These are phyloP conservation scores for Cyprinus carpio DNA, from an alignment of 2,113 vertebrate genomes.

Conservation along the genomic window DNA sequence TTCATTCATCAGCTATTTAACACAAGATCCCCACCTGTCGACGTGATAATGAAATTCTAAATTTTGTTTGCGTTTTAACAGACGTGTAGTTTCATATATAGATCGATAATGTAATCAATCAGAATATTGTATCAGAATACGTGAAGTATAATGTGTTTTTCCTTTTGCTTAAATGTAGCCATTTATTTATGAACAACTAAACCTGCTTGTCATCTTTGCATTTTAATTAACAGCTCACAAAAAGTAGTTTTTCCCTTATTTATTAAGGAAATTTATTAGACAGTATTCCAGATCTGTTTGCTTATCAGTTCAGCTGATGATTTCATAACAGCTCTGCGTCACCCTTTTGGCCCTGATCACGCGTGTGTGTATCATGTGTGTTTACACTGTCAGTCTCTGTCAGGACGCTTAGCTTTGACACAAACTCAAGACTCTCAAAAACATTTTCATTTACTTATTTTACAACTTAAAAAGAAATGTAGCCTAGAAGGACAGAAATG, in stretches of 20 bases:
- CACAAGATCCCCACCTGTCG: neutral
- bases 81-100: neutral
- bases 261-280: neutral
- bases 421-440: neutral
- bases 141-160: neutral
- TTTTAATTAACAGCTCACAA: no score
- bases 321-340: constrained; percentile 20
- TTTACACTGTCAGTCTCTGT: constrained; percentile 12
- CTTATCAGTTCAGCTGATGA: constrained; percentile 18
- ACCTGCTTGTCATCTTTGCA: neutral
- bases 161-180: neutral
- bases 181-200: neutral
- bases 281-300: neutral
- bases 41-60: neutral
- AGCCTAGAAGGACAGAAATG: neutral
- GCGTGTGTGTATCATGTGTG: constrained; percentile 9
- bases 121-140: neutral
- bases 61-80: neutral
- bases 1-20: neutral
- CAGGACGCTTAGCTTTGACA: neutral
- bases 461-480: neutral
- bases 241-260: neutral
- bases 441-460: neutral
- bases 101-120: neutral
- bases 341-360: constrained; percentile 26